Base-by-base conservation (phyloP, 2,888 invertebrate genomes). In the Deroplatys truncata region DNA sequence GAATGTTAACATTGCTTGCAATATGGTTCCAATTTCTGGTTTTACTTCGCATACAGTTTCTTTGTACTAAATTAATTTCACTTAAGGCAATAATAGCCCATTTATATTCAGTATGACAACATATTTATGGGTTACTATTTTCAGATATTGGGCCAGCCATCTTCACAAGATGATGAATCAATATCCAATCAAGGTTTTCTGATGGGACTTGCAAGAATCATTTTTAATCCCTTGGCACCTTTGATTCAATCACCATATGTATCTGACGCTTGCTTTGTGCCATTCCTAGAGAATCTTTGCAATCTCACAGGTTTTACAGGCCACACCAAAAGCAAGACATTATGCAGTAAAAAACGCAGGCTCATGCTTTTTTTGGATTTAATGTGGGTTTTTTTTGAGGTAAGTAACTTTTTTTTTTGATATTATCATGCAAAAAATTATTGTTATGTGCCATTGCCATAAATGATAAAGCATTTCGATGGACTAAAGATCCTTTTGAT, bases 381-480 rank as follows among this genome's bases (percentile, higher is more conserved):
- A 35, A 93, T 96, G 85, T 96, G 96, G 96, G 95, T 95, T 0
- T 95, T 96, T 90, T 93, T 96, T 84, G 96, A 96, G 92, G 94
- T 94, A 89, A 90, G 85, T 89, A 82, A n/a, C 29, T 82, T 86
- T 29, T 20, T 31, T n/a, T n/a, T 86, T 87, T 82, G 88, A 43
- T 43, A 13, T 43, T 35, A 0, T 35, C 8, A 35, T 4, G 35
- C 8, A 35, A 35, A 8, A 0, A 43, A 35, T 35, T 35, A 35
- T 35, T 35, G 43, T 43, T 43, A 7, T 43, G 13, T 1, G 2
- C 10, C 1, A 13, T 43, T 43, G 43, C 43, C 43, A 43, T 43
- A 43, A 43, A 43, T 43, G 43, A 43, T 43, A 35, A 31, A 31
- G 43, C 43, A 43, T 43, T 43, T 43, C 13, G 43, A 43, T 43